Base-by-base conservation (phyloP, 2,888 invertebrate species). In the Cyrtodaria siliqua region DNA sequence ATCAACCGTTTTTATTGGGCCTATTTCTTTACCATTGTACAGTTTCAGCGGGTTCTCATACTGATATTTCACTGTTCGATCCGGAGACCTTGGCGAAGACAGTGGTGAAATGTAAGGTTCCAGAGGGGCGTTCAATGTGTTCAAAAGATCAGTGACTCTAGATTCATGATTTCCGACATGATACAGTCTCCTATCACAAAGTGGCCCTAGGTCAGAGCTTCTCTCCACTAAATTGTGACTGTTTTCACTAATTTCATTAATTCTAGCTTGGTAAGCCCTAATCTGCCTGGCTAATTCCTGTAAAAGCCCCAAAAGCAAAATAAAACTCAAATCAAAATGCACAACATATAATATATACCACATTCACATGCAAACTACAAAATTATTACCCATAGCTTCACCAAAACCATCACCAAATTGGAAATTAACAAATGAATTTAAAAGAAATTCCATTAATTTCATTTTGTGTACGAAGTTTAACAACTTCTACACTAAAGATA, bases 211-310 rank as follows among this genome's bases (percentile, higher is more conserved):
- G 55, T 79, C 74, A 9, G 80, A 70, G 68, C 84, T 84, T 44
- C 82, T 73, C 27, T 83, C 86, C 1, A 76, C 77, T 18, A 91
- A 80, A 60, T 86, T 71, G 20, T 85, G 82, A 78, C 86, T 88
- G 74, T 86, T 88, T 69, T 89, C 88, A 59, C 85, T 86, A 18
- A 91, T 79, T 60, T 89, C 87, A 71, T 85, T 86, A 20, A 91
- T 83, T 62, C 73, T 82, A 62, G 72, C 85, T 60, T 90, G 88
- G 76, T 87, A 87, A 6, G 69, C 62, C 81, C 87, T 86, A 62
- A 91, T 89, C 79, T 89, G 86, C 59, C 76, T 83, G 18, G 90
- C 86, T 69, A 90, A 77, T 47, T 77, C 88, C 91, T 91, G 88
- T 83, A 91, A 88, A 26, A 60, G 44, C 42, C 53, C 64, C 59